Evolutionary conservation across 2,797 vertebrate genomes (phyloP).

Genomic region (Sebastes cheni): DNA sequence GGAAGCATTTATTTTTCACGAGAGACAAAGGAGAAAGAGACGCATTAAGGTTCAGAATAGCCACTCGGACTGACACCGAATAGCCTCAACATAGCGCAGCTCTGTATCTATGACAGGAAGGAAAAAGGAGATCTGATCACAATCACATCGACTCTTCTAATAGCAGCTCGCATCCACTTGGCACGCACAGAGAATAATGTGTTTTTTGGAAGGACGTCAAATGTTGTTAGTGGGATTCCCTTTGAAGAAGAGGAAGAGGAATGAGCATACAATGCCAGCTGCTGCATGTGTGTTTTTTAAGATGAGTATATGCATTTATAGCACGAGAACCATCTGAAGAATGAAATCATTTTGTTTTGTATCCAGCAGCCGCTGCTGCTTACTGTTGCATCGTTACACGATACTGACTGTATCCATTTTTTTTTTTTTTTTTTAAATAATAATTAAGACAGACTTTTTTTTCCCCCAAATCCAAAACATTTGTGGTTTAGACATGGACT

Average conservation of each 20-base stretch:
- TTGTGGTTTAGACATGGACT: slow-evolving; percentile 33
- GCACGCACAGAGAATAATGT: slow-evolving; percentile 47
- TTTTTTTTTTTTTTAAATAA: not conserved
- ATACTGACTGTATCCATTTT: not conserved
- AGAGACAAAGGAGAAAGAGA: slow-evolving; percentile 75
- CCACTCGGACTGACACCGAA: slow-evolving; percentile 64
- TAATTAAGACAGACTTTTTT: slow-evolving; percentile 18
- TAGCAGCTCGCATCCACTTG: slow-evolving; percentile 38
- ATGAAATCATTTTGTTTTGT: slow-evolving; percentile 36
- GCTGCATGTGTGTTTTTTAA: slow-evolving; percentile 38
- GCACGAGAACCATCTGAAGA: slow-evolving; percentile 24
- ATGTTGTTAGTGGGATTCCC: slow-evolving; percentile 27
- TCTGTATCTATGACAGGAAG: slow-evolving; percentile 59
- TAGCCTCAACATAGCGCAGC: slow-evolving; percentile 24
- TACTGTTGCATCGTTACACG: slow-evolving; percentile 12
- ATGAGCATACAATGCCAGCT: not conserved
- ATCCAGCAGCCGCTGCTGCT: not conserved
- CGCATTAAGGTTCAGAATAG: slow-evolving; percentile 53
- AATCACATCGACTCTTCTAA: slow-evolving; percentile 50
- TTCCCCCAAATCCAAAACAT: slow-evolving; percentile 52
- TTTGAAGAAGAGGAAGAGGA: slow-evolving; percentile 34
- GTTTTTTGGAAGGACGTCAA: slow-evolving; percentile 51
- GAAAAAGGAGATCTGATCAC: slow-evolving; percentile 63
- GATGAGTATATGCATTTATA: slow-evolving; percentile 19
- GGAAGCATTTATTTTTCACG: slow-evolving; percentile 85